These are phyloP conservation scores for Rhingia rostrata DNA, from an alignment of 2,888 invertebrate species.

Conservation along the genomic window DNA sequence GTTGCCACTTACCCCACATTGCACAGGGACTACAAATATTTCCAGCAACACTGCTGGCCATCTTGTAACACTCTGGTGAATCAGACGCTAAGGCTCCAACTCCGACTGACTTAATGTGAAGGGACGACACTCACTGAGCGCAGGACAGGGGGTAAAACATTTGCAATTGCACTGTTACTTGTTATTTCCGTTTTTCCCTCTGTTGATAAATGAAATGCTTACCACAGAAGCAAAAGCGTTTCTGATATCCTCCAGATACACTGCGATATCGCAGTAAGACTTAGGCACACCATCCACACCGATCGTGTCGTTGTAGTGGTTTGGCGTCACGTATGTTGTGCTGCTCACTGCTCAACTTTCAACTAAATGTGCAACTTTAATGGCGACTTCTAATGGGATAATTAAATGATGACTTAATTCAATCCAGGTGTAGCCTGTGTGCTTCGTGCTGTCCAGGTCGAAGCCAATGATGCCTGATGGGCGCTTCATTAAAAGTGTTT, in stretches of 20 bases:
- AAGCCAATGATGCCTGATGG: slow-evolving; percentile 1
- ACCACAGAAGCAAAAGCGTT: slow-evolving; percentile 69
- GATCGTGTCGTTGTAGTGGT: neutral
- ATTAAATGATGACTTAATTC: slow-evolving; percentile 73
- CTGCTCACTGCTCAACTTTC: slow-evolving; percentile 67
- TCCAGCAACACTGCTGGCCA: slow-evolving; percentile 39
- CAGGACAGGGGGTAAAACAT: slow-evolving; percentile 24
- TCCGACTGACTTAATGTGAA: neutral
- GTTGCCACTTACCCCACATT: slow-evolving; percentile 27
- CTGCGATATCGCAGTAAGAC: slow-evolving; percentile 17
- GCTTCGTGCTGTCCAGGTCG: neutral
- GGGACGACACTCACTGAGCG: slow-evolving; percentile 12
- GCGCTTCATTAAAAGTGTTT: slow-evolving; percentile 41
- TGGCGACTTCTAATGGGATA: slow-evolving; percentile 61
- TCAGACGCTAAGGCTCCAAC: slow-evolving; percentile 66
- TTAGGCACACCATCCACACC: neutral
- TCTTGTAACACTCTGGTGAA: slow-evolving; percentile 65
- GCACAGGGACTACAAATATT: neutral
- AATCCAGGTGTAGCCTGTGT: slow-evolving; percentile 52
- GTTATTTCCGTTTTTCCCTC: slow-evolving; percentile 47
- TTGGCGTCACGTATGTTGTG: neutral
- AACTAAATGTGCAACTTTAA: slow-evolving; percentile 51
- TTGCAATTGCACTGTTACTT: slow-evolving; percentile 68
- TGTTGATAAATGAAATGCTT: slow-evolving; percentile 70
- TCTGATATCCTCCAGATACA: slow-evolving; percentile 66